A percentile compares a stretch with the other conserved stretches of the same genome.
Evolutionary conservation across 1,140 invertebrate species (phyloP).

Genomic region (Protaetia brevitarsis): DNA sequence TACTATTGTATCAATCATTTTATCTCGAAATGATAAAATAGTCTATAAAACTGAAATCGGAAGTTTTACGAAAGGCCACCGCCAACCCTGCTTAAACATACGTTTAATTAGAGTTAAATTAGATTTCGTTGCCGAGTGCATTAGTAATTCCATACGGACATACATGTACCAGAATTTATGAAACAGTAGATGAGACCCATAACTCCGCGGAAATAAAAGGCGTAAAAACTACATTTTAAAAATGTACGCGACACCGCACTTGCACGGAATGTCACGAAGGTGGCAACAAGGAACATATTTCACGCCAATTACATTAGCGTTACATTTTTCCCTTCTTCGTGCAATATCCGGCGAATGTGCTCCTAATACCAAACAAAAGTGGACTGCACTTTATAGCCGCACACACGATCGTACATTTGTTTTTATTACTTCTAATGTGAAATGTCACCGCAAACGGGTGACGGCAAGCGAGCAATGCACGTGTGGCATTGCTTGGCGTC

Average conservation of each 20-base stretch:
- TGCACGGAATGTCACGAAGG: not conserved
- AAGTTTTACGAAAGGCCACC: no score
- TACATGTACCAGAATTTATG: no score
- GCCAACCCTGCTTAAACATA: no score
- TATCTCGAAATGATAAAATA: no score
- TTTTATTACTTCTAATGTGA: conserved; percentile 13
- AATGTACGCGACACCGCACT: not conserved
- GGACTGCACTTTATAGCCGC: not conserved
- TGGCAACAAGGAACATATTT: not conserved
- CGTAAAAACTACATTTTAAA: not conserved
- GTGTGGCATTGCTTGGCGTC: not conserved
- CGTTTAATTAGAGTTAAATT: no score
- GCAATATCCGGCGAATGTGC: not conserved
- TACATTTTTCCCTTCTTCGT: not conserved
- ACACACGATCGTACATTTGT: no score
- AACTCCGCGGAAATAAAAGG: no score
- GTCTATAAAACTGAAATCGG: no score
- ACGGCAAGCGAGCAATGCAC: not conserved
- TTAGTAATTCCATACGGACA: no score
- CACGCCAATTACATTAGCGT: not conserved
- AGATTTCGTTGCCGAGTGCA: no score
- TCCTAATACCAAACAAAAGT: conserved; percentile 1
- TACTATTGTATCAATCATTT: no score
- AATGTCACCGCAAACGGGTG: not conserved
- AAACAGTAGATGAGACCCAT: no score